Evolutionary conservation across 2,888 invertebrate genomes (phyloP).

Genomic region (Drosophila recens): DNA sequence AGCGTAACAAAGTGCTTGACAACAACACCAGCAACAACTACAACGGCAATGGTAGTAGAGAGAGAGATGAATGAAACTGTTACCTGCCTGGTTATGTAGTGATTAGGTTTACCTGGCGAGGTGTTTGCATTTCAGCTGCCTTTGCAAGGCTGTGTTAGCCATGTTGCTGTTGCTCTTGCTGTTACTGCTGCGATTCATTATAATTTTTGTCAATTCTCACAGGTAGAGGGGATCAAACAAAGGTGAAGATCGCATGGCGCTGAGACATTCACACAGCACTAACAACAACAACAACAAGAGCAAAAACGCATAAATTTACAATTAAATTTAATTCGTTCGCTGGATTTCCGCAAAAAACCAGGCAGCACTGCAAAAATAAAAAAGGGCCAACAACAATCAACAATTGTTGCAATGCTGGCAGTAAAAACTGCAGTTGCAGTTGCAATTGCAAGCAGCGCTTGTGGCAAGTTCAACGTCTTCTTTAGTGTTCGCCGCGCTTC

Average conservation of each 20-base stretch:
- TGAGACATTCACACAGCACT: slow-evolving; percentile 51
- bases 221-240: slow-evolving; percentile 45
- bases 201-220: slow-evolving; percentile 80
- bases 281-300: slow-evolving; percentile 32
- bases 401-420: slow-evolving; percentile 50
- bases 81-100: slow-evolving; percentile 71
- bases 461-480: slow-evolving; percentile 77
- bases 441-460: slow-evolving; percentile 40
- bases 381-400: slow-evolving; percentile 56
- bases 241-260: slow-evolving; percentile 73
- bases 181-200: slow-evolving; percentile 63
- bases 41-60: slow-evolving; percentile 1
- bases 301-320: slow-evolving; percentile 78
- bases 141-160: slow-evolving; percentile 10
- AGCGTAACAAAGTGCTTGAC: slow-evolving; percentile 70
- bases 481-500: slow-evolving; percentile 72
- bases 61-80: slow-evolving; percentile 65
- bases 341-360: slow-evolving; percentile 73
- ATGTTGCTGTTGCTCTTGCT: slow-evolving; percentile 5
- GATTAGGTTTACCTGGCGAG: slow-evolving; percentile 66
- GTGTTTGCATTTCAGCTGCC: slow-evolving; percentile 42
- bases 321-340: slow-evolving; percentile 79
- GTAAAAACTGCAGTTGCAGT: slow-evolving; percentile 28
- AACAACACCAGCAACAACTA: slow-evolving; percentile 23
- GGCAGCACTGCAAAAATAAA: slow-evolving; percentile 20